phyloP scores from a whole-genome alignment of 2,113 vertebrate genomes.

The Galemys pyrenaicus region DNA sequence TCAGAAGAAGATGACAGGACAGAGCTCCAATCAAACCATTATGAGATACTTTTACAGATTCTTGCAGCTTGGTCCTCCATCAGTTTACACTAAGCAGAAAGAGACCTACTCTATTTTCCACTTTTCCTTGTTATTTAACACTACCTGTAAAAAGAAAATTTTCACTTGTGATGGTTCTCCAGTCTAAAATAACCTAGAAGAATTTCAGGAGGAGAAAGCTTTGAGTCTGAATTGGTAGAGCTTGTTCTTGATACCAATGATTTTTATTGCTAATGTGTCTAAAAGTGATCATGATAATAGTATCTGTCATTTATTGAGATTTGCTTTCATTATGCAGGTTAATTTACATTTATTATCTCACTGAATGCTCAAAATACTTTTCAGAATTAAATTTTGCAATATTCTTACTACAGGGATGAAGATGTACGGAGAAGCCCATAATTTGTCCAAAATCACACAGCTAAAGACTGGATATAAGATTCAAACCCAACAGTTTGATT shows the following conservation, averaged over 20 bases:
- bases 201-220: background rate
- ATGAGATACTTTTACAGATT: background rate
- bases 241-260: background rate
- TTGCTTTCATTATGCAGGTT: background rate
- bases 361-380: background rate
- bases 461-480: background rate
- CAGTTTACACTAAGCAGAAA: background rate
- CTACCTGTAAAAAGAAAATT: background rate
- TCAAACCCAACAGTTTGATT: background rate
- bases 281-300: background rate
- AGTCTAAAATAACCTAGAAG: background rate
- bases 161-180: background rate
- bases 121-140: background rate
- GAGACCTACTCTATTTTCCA: background rate
- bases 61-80: background rate
- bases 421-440: background rate
- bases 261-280: background rate
- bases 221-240: background rate
- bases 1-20: background rate
- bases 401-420: background rate
- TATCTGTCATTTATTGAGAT: background rate
- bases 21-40: background rate
- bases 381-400: background rate
- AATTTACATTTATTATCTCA: background rate
- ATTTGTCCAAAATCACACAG: background rate